These are phyloP conservation scores for Antitype chi DNA, from an alignment of 2,888 invertebrate genomes.

Conservation along the genomic window DNA sequence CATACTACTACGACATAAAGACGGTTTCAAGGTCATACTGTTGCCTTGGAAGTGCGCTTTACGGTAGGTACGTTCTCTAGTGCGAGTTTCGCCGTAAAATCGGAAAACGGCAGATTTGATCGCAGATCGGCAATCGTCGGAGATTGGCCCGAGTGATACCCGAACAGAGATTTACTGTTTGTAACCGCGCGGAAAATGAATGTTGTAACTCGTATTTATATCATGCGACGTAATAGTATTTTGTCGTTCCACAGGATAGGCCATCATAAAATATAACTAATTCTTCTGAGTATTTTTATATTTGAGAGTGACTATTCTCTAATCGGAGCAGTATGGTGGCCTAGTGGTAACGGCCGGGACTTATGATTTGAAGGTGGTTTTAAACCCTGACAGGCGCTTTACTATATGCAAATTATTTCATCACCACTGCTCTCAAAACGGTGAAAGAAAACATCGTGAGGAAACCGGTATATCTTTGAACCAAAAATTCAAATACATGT, in stretches of 20 bases:
- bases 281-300: background rate
- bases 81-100: conserved; percentile 24
- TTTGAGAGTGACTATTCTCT: background rate
- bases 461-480: no score
- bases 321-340: no score
- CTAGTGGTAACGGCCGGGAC: no score
- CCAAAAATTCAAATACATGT: no score
- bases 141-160: conserved; percentile 51
- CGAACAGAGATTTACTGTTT: conserved; percentile 45
- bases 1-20: background rate
- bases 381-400: no score
- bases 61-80: conserved; percentile 22
- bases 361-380: no score
- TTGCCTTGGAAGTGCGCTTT: background rate
- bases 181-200: conserved; percentile 29
- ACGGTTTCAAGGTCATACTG: background rate
- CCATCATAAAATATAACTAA: background rate
- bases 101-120: conserved; percentile 30
- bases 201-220: conserved; percentile 7
- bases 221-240: background rate
- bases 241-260: no score
- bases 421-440: no score
- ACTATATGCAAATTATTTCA: no score
- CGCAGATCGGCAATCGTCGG: conserved; percentile 46
- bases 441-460: no score